Base-by-base conservation (phyloP, 2,797 vertebrate species). In the Channa striata region DNA sequence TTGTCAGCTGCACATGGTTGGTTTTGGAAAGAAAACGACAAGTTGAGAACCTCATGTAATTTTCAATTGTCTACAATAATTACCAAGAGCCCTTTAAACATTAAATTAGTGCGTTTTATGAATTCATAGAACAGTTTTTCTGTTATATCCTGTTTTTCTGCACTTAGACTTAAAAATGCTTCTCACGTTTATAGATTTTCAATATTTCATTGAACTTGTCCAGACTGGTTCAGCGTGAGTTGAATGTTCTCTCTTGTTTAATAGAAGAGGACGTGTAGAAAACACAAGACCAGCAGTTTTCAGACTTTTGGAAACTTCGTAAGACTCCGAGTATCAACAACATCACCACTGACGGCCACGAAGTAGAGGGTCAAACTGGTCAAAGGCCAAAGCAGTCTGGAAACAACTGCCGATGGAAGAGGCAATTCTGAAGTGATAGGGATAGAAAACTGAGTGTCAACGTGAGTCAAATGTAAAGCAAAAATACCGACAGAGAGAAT, bases 391-490 rank as follows among this genome's bases (percentile, higher is more conserved):
- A 6, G 44, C 50, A 52, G 60, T 34, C 44, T 17, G 21, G 14
- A 70, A 59, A 74, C 39, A 56, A 25, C 14, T 43, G 43, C 1
- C 50, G 19, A 64, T 36, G 46, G 59, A 60, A n/a, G 59, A 44
- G 67, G 48, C 51, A 10, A 47, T 30, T 40, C 37, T 71, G 36
- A 4, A 21, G 30, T 52, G 63, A 74, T 34, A 58, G 63, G 52
- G 57, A 16, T 54, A 50, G 40, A 62, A n/a, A 60, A 34, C 49
- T 12, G 60, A 68, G 33, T 11, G 9, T 56, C 43, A 67, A 20
- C 8, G 19, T 48, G 68, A 78, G 37, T 37, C 19, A 67, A 34
- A 77, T 53, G 47, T 39, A 53, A 64, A 77, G 59, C 19, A 59
- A 56, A 63, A 48, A 40, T 3, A 48, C 0, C 34, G 2, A 34